Evolutionary conservation across 1,140 invertebrate genomes (phyloP).

Genomic region (Phthorimaea operculella): DNA sequence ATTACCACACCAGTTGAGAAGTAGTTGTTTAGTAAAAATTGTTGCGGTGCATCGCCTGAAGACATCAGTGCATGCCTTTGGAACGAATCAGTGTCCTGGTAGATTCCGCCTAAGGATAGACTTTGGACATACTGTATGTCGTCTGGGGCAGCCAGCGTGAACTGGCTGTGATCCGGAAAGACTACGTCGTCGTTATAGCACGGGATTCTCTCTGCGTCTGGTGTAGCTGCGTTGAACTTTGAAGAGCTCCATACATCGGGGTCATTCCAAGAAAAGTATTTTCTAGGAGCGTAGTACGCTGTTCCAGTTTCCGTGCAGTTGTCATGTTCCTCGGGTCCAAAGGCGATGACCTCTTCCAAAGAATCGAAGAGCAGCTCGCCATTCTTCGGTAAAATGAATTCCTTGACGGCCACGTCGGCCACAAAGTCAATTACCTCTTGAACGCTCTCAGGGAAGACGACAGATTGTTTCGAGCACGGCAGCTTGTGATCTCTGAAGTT

Average conservation of each 20-base stretch:
- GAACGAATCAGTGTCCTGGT: background rate
- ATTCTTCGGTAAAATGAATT: slow-evolving; percentile 39
- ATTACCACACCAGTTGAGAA: slow-evolving; percentile 19
- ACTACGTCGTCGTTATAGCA: slow-evolving; percentile 46
- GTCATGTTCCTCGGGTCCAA: slow-evolving; percentile 30
- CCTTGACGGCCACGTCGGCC: slow-evolving; percentile 24
- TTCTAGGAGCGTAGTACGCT: slow-evolving; percentile 36
- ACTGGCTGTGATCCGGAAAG: slow-evolving; percentile 31
- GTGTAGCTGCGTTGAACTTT: slow-evolving; percentile 52
- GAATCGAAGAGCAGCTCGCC: slow-evolving; percentile 38
- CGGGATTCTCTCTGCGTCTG: slow-evolving; percentile 49
- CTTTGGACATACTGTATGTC: slow-evolving; percentile 23
- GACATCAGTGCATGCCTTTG: background rate
- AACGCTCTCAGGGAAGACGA: slow-evolving; percentile 42
- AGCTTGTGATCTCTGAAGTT: slow-evolving; percentile 45
- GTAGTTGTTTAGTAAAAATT: slow-evolving; percentile 31
- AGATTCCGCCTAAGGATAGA: slow-evolving; percentile 14
- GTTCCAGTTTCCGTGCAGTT: slow-evolving; percentile 35
- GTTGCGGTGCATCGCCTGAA: slow-evolving; percentile 19
- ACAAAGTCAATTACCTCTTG: slow-evolving; percentile 31
- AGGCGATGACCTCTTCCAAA: slow-evolving; percentile 23
- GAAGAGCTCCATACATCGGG: slow-evolving; percentile 48
- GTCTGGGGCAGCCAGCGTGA: slow-evolving; percentile 32
- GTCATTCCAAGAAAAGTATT: slow-evolving; percentile 33
- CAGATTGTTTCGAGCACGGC: slow-evolving; percentile 48